A percentile compares a stretch with the other conserved stretches of the same genome.
Conservation (phyloP, 2,797 vertebrate species). For the Gymnothorax javanicus region DNA sequence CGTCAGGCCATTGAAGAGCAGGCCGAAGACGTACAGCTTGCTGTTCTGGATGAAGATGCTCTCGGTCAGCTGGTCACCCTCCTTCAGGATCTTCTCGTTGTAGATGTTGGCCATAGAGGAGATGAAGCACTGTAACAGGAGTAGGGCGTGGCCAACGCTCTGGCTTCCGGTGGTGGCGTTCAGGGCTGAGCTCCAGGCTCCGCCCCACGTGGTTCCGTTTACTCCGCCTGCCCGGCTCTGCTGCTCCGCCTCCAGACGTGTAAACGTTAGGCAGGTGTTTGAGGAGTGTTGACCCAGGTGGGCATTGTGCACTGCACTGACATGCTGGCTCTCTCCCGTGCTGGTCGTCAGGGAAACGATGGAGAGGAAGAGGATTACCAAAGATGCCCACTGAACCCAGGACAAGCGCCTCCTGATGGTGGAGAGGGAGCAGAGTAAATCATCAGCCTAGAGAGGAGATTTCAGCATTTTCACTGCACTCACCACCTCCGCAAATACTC, state of each 20-base stretch:
- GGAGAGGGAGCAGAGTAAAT: conserved; percentile 6
- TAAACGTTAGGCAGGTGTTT: conserved; percentile 84
- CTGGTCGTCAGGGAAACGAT: conserved; percentile 86
- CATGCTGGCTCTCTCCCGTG: conserved; percentile 73
- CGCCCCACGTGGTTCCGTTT: conserved; percentile 60
- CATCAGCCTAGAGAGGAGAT: background rate
- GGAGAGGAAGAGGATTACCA: conserved; percentile 89
- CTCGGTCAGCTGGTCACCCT: conserved; percentile 84
- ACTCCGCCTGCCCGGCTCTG: conserved; percentile 25
- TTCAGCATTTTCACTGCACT: background rate
- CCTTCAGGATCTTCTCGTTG: conserved; percentile 98
- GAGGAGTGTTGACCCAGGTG: conserved; percentile 80
- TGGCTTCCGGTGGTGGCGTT: conserved; percentile 65
- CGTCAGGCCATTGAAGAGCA: conserved; percentile 88
- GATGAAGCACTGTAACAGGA: conserved; percentile 91
- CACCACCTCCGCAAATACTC: conserved; percentile 64
- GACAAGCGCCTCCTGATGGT: conserved; percentile 82
- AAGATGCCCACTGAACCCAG: conserved; percentile 92
- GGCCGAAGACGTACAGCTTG: conserved; percentile 89
- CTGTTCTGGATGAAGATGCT: conserved; percentile 97
- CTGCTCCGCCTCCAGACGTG: conserved; percentile 48
- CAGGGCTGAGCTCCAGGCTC: conserved; percentile 76
- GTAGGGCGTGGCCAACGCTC: conserved; percentile 84
- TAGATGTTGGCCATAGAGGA: conserved; percentile 97
- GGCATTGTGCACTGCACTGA: conserved; percentile 71